Percentiles rank a stretch among this genome's conserved stretches.
Evolutionary conservation across 2,888 invertebrate genomes (phyloP).

Genomic region (Meta bourneti): DNA sequence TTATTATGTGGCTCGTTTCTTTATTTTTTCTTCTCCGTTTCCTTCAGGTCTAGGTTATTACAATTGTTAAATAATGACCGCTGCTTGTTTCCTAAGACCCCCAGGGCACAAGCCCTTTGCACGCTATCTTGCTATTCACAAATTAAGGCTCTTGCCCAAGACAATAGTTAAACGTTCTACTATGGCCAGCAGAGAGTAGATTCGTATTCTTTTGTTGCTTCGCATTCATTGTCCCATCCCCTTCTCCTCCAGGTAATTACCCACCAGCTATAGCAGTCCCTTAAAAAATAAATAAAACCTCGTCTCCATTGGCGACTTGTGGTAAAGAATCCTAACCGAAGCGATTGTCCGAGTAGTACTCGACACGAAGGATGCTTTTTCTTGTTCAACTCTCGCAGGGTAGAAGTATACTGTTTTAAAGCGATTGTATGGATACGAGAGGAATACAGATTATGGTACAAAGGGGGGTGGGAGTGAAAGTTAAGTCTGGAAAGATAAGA

Average conservation of each 20-base stretch:
- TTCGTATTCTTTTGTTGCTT: constrained; percentile 72
- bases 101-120: constrained; percentile 57
- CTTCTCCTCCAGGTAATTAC: constrained; percentile 60
- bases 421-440: constrained; percentile 25
- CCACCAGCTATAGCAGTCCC: constrained; percentile 45
- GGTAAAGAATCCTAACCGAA: constrained; percentile 55
- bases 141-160: constrained; percentile 60
- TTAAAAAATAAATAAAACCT: constrained; percentile 11
- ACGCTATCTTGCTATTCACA: constrained; percentile 73
- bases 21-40: neutral
- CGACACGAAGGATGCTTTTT: constrained; percentile 41
- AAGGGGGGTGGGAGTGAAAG: constrained; percentile 41
- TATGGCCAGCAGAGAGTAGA: constrained; percentile 55
- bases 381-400: constrained; percentile 5
- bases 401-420: constrained; percentile 70
- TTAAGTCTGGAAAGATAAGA: constrained; percentile 52
- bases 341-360: constrained; percentile 49
- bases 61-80: constrained; percentile 70
- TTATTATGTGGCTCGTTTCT: constrained; percentile 13
- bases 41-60: constrained; percentile 54
- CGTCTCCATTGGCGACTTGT: constrained; percentile 36
- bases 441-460: constrained; percentile 57
- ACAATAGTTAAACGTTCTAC: constrained; percentile 70
- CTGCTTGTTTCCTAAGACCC: constrained; percentile 56
- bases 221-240: constrained; percentile 54